Percentiles rank a stretch among this genome's conserved stretches.
phyloP scores from a whole-genome alignment of 2,113 vertebrate genomes.

The Calyptomena viridis region DNA sequence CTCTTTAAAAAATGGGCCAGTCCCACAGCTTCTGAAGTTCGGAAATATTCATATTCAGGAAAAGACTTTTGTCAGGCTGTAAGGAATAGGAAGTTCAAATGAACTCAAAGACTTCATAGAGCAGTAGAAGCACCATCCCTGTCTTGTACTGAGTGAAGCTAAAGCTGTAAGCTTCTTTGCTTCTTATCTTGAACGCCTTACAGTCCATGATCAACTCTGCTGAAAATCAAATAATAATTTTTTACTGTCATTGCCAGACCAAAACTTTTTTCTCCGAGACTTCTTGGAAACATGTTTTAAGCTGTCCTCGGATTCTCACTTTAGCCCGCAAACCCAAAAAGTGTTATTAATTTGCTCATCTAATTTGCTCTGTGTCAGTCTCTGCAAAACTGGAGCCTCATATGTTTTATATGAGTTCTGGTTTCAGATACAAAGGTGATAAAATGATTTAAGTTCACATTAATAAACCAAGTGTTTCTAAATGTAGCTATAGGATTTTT shows the following conservation, averaged over 20 bases:
- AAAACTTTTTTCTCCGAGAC: not conserved
- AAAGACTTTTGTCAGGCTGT: not conserved
- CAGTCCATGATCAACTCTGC: not conserved
- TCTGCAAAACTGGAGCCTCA: not conserved
- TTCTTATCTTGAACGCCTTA: not conserved
- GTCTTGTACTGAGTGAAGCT: not conserved
- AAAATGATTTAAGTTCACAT: not conserved
- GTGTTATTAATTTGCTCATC: not conserved
- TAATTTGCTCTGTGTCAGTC: not conserved
- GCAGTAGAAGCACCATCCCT: not conserved
- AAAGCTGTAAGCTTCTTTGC: not conserved
- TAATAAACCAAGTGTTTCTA: not conserved
- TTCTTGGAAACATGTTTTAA: not conserved
- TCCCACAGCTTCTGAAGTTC: not conserved
- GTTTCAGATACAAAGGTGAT: not conserved
- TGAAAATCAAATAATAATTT: not conserved
- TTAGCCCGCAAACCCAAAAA: not conserved
- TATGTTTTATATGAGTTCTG: not conserved
- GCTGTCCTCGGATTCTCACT: not conserved
- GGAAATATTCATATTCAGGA: not conserved
- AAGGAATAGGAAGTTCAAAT: not conserved
- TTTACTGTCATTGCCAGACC: not conserved
- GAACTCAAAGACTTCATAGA: not conserved
- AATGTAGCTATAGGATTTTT: not conserved
- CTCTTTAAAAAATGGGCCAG: not conserved